Evolutionary conservation across 2,888 invertebrate species (phyloP).

Genomic region (Halictus quadricinctus): DNA sequence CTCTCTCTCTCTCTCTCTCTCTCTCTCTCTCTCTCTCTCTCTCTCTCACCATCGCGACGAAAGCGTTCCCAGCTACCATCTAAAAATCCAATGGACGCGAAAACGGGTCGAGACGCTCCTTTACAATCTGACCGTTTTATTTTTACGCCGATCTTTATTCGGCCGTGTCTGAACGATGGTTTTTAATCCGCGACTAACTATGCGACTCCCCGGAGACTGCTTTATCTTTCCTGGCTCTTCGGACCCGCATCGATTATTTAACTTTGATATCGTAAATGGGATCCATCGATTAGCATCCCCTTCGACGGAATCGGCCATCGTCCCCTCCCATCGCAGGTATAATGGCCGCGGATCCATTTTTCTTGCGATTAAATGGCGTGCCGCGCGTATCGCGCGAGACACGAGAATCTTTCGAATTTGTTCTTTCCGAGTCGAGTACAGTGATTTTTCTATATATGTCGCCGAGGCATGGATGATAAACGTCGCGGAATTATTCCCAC

Average conservation of each 20-base stretch:
- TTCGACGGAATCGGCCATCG: constrained; percentile 5
- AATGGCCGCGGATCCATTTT: constrained; percentile 10
- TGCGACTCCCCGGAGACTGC: constrained; percentile 14
- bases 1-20: background rate
- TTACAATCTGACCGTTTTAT: constrained; percentile 20
- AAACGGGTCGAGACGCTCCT: constrained; percentile 31
- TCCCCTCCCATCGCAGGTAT: background rate
- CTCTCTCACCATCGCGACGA: background rate
- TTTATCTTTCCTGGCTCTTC: constrained; percentile 19
- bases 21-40: background rate
- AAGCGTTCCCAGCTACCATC: constrained; percentile 2
- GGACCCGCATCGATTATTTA: constrained; percentile 36
- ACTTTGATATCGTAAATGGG: constrained; percentile 40
- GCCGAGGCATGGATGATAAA: too few relatives aligned
- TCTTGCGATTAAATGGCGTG: background rate
- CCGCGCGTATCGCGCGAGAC: constrained; percentile 8
- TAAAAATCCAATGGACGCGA: constrained; percentile 8
- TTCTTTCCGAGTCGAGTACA: too few relatives aligned
- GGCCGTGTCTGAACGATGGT: constrained; percentile 19
- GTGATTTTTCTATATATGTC: too few relatives aligned
- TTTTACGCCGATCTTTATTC: constrained; percentile 41
- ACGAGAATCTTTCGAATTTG: constrained; percentile 13
- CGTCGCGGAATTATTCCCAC: too few relatives aligned
- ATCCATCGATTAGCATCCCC: constrained; percentile 34
- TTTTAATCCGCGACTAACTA: constrained; percentile 44